Evolutionary conservation across 1,140 invertebrate species (phyloP).

Genomic region (Lasioglossum baleicum): DNA sequence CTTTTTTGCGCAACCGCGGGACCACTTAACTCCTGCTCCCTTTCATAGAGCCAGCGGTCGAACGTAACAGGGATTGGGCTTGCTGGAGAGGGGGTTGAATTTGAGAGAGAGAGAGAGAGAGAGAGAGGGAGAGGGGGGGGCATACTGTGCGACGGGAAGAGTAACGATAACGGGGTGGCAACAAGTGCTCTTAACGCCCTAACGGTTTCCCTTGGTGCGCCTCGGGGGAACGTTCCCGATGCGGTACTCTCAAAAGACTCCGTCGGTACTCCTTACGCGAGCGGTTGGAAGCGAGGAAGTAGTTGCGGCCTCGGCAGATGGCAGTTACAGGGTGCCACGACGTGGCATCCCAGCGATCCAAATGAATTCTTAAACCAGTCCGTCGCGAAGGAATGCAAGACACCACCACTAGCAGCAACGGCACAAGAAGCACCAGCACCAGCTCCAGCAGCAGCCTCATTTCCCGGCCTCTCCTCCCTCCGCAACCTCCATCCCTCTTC

Average conservation of each 20-base stretch:
- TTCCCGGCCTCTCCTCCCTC: neutral
- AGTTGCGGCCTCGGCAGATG: constrained; percentile 12
- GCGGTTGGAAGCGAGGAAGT: constrained; percentile 17
- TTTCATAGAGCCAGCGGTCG: neutral
- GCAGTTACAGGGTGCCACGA: constrained; percentile 22
- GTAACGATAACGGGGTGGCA: constrained; percentile 58
- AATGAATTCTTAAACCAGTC: constrained; percentile 60
- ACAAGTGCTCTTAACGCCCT: constrained; percentile 60
- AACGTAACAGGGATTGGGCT: neutral
- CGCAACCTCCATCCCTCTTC: neutral
- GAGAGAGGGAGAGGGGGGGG: constrained; percentile 2
- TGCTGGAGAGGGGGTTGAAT: neutral
- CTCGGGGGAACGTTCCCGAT: constrained; percentile 32
- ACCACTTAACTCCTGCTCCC: constrained; percentile 5
- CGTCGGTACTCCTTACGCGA: constrained; percentile 20
- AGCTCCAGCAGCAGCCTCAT: constrained; percentile 25
- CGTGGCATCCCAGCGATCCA: constrained; percentile 25
- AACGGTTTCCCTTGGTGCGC: constrained; percentile 42
- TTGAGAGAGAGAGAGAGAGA: neutral
- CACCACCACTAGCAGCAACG: no score
- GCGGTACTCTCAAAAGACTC: constrained; percentile 41
- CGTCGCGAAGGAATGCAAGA: constrained; percentile 24
- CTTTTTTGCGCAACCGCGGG: neutral
- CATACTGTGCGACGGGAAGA: constrained; percentile 19
- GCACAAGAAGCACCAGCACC: no score